Percentiles rank a stretch among this genome's conserved stretches.
These are phyloP conservation scores for Hydrotaea diabolus DNA, from an alignment of 2,888 invertebrate species.

Conservation along the genomic window DNA sequence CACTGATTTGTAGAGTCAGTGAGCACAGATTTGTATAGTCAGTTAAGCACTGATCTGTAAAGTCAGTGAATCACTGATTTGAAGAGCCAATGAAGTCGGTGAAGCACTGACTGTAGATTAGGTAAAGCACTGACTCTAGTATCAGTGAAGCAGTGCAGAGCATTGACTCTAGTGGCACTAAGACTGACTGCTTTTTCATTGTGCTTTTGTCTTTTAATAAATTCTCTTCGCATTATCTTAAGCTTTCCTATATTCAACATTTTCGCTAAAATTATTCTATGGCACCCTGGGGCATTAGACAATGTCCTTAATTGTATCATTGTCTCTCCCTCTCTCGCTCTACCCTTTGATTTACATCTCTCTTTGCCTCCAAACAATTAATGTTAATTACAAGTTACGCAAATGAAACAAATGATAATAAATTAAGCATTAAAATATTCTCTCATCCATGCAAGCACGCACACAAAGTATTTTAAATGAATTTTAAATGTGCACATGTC, in stretches of 20 bases:
- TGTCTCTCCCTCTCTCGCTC: not conserved
- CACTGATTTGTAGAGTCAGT: too few relatives aligned
- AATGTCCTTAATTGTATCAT: constrained; percentile 24
- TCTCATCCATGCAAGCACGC: not conserved
- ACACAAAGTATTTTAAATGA: constrained; percentile 12
- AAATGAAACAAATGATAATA: constrained; percentile 36
- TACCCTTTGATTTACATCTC: not conserved
- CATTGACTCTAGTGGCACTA: too few relatives aligned
- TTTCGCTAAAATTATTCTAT: not conserved
- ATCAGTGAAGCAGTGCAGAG: too few relatives aligned
- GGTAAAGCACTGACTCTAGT: too few relatives aligned
- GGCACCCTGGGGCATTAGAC: not conserved
- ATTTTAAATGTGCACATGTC: constrained; percentile 17
- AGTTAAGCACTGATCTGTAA: too few relatives aligned
- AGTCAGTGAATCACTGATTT: too few relatives aligned
- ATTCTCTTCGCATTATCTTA: constrained; percentile 1
- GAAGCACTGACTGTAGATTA: too few relatives aligned
- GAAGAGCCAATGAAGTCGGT: too few relatives aligned
- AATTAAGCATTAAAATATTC: constrained; percentile 51
- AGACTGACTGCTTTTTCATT: too few relatives aligned
- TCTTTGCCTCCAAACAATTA: constrained; percentile 33
- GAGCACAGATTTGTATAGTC: too few relatives aligned
- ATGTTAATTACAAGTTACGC: constrained; percentile 50
- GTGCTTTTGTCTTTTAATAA: not conserved
- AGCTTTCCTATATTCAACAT: not conserved